These are phyloP conservation scores for Dugesia japonica DNA, from an alignment of 2,888 invertebrate species.

Conservation along the genomic window DNA sequence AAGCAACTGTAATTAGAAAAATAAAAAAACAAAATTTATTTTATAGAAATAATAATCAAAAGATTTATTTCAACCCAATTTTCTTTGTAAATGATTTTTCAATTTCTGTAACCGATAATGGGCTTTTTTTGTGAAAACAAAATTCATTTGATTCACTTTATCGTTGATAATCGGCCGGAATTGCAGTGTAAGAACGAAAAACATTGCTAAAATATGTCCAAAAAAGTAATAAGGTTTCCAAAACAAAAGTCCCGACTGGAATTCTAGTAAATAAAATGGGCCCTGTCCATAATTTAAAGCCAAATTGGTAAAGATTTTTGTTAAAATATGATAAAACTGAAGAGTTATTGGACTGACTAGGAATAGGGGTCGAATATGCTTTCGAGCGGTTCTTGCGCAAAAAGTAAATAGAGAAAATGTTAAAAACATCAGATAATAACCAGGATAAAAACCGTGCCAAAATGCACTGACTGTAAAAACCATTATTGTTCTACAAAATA, in stretches of 20 bases:
- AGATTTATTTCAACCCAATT: background rate
- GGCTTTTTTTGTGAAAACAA: background rate
- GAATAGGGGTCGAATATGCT: constrained; percentile 62
- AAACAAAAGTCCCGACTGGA: constrained; percentile 59
- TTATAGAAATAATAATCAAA: no score
- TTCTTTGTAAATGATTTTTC: background rate
- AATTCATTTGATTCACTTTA: background rate
- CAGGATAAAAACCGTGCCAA: constrained; percentile 64
- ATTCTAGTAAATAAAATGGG: constrained; percentile 32
- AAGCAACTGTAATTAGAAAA: no score
- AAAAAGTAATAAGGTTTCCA: constrained; percentile 47
- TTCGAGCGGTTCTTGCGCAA: constrained; percentile 68
- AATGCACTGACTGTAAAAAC: constrained; percentile 54
- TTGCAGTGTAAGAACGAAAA: background rate
- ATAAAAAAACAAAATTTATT: no score
- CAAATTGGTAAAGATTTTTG: constrained; percentile 29
- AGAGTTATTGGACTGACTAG: constrained; percentile 36
- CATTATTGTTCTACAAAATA: constrained; percentile 55
- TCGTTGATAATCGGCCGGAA: constrained; percentile 2
- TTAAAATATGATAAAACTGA: constrained; percentile 29
- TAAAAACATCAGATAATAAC: constrained; percentile 74
- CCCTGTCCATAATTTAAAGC: constrained; percentile 34
- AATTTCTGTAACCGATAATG: background rate
- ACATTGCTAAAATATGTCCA: constrained; percentile 24
- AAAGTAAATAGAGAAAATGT: constrained; percentile 72